Base-by-base conservation (phyloP, 2,888 invertebrate genomes). In the Ectobius pallidus region DNA sequence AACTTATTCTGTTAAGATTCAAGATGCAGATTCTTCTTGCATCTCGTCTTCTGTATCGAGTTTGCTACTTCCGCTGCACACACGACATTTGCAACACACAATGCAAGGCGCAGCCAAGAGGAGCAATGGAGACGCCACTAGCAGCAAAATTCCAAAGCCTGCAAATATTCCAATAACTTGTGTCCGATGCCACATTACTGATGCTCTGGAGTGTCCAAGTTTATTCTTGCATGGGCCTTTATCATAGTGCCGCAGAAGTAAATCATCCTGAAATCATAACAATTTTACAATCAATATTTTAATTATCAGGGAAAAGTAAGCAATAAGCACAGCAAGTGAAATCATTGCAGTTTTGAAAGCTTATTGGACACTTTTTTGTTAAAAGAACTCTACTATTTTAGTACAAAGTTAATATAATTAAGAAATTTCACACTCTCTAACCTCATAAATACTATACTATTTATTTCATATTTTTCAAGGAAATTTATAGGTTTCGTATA, bases 201-300 rank as follows among this genome's bases (percentile, higher is more conserved):
- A 97, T 20, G 97, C 96, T 78, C 97, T 89, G 49, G 97, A 96
- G 85, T 98, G 98, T 71, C 97, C 98, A 80, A 98, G 86, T 85
- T 97, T 97, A 83, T 97, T 97, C 85, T 97, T 97, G 85, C 98
- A 98, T n/a, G 97, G 97, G 62, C 97, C 97, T 82, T 96, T 96
- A 85, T 98, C 97, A 84, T 97, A 98, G 83, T 98, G 97, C 67
- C 97, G 91, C 77, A 98, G 86, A 44, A 98, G 86, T 84, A 97
- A 97, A 83, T 98, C 97, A 82, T 97, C 97, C 97, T 98, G 86
- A n/a, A 69, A 69, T 39, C 9, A 71, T 49, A 27, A 69, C 20
- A 34, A 6, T 7, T 34, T 34, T 7, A 34, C n/a, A n/a, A n/a
- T n/a, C n/a, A n/a, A n/a, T n/a, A n/a, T n/a, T n/a, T n/a, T n/a